Percentiles rank a stretch among this genome's conserved stretches.
Evolutionary conservation across 2,113 vertebrate genomes (phyloP).

Genomic region (Xiphophorus couchianus): DNA sequence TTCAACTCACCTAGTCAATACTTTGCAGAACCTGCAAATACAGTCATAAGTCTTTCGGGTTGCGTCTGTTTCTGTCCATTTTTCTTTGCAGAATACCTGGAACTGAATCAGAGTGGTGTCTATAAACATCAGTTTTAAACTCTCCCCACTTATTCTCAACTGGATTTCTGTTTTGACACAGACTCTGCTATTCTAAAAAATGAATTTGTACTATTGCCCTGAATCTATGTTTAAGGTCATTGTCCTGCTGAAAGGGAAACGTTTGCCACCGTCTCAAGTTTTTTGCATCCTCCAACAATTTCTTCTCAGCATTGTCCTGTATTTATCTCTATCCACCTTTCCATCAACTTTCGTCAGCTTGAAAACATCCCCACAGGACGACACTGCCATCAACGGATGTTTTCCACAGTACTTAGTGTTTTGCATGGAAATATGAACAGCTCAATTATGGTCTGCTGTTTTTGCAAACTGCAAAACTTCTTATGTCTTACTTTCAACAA

Average conservation of each 20-base stretch:
- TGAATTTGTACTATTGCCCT: neutral
- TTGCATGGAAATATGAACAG: neutral
- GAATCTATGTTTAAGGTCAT: neutral
- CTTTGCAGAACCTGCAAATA: too few species aligned
- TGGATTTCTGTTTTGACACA: too few species aligned
- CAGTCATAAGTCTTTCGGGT: too few species aligned
- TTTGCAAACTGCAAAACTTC: too few species aligned
- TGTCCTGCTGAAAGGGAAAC: too few species aligned
- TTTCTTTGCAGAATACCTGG: neutral
- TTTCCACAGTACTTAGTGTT: neutral
- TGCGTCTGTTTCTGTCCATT: neutral
- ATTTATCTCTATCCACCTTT: neutral
- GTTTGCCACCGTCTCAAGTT: neutral
- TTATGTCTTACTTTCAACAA: neutral
- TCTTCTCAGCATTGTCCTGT: neutral
- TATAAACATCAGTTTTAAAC: too few species aligned
- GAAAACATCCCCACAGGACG: neutral
- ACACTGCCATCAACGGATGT: neutral
- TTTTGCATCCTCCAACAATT: neutral
- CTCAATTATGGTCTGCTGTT: neutral
- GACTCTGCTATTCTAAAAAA: too few species aligned
- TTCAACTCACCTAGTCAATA: too few species aligned
- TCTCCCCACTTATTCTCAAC: too few species aligned
- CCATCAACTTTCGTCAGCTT: neutral
- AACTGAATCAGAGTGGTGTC: neutral